phyloP scores from a whole-genome alignment of 2,888 invertebrate species.

The Caenorhabditis sp. region DNA sequence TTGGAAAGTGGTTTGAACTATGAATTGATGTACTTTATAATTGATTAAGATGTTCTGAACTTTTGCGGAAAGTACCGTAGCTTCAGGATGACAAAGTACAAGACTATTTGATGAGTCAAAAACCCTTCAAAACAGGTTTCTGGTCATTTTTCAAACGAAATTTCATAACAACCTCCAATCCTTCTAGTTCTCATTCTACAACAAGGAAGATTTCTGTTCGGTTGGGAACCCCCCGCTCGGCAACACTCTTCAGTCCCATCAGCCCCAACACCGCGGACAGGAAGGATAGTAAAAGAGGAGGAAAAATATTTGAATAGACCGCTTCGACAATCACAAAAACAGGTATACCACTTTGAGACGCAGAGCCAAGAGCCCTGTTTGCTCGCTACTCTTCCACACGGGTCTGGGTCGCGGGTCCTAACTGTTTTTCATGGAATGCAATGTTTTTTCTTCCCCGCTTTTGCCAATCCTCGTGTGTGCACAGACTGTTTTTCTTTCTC shows the following conservation, averaged over 20 bases:
- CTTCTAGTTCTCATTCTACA: too few relatives aligned
- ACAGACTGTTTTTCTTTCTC: slow-evolving; percentile 49
- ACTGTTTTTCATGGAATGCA: slow-evolving; percentile 44
- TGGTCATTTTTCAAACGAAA: too few relatives aligned
- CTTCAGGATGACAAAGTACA: too few relatives aligned
- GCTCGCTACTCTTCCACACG: slow-evolving; percentile 28
- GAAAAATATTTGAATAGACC: slow-evolving; percentile 52
- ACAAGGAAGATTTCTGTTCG: too few relatives aligned
- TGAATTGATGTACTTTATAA: too few relatives aligned
- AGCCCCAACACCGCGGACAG: too few relatives aligned
- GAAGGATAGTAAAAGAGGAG: not conserved
- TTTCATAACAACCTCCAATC: too few relatives aligned
- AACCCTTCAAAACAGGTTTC: too few relatives aligned
- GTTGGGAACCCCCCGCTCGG: slow-evolving; percentile 29
- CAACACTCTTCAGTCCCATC: slow-evolving; percentile 10
- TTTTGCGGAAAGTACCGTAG: too few relatives aligned
- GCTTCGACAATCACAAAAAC: slow-evolving; percentile 41
- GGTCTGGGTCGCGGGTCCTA: slow-evolving; percentile 29
- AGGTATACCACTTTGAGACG: slow-evolving; percentile 32
- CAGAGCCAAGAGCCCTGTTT: slow-evolving; percentile 14
- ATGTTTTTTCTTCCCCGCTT: not conserved
- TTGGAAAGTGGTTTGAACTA: not conserved
- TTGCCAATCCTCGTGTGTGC: slow-evolving; percentile 21
- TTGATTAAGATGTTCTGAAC: too few relatives aligned
- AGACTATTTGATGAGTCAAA: too few relatives aligned